A percentile compares a stretch with the other conserved stretches of the same genome.
Conservation (phyloP, 2,113 vertebrate species). For the Danionella cerebrum region DNA sequence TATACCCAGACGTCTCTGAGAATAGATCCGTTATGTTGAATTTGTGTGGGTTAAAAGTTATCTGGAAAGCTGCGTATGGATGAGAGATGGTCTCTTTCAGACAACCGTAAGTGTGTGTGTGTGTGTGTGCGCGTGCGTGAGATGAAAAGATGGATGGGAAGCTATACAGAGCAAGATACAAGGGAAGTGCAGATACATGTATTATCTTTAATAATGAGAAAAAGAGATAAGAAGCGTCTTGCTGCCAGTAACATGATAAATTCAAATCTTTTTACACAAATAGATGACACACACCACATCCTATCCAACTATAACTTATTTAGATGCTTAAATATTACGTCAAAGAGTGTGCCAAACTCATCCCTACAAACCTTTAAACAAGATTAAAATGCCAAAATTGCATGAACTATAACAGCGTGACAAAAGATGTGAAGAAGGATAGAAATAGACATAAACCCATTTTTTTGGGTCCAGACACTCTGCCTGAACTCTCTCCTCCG, state of each 20-base stretch:
- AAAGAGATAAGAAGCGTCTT: constrained; percentile 29
- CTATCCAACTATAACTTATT: background rate
- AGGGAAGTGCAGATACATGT: constrained; percentile 17
- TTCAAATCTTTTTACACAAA: constrained; percentile 19
- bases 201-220: constrained; percentile 35
- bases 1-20: background rate
- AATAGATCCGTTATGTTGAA: background rate
- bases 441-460: background rate
- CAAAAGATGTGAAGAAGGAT: background rate
- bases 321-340: background rate
- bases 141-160: background rate
- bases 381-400: background rate
- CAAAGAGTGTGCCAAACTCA: background rate
- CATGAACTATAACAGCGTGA: background rate
- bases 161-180: constrained; percentile 8
- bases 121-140: constrained; percentile 5
- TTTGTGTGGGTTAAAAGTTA: constrained; percentile 12
- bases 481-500: constrained; percentile 8
- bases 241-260: constrained; percentile 30
- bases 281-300: constrained; percentile 18
- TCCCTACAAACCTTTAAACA: background rate
- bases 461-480: background rate
- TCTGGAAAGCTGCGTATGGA: constrained; percentile 5
- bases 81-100: background rate
- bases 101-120: constrained; percentile 8